Evolutionary conservation across 2,888 invertebrate species (phyloP).

Genomic region (Rutpela maculata): DNA sequence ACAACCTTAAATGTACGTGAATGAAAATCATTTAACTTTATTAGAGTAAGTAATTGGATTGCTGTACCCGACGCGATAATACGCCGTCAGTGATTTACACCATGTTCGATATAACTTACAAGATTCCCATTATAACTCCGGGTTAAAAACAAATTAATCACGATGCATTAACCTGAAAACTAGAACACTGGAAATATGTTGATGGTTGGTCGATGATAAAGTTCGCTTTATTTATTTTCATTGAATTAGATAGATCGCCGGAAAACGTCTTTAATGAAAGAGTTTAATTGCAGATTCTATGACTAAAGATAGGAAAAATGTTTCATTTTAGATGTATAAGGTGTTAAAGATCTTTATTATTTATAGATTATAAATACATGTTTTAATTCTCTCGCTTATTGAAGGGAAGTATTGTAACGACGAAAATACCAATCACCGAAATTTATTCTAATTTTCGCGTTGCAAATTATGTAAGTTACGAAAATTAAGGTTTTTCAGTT

Average conservation of each 20-base stretch:
- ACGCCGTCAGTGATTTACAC: constrained; percentile 13
- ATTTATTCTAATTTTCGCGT: too few relatives aligned
- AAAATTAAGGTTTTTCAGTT: too few relatives aligned
- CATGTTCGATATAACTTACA: constrained; percentile 10
- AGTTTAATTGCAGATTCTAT: too few relatives aligned
- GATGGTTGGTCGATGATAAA: constrained; percentile 3
- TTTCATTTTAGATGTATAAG: too few relatives aligned
- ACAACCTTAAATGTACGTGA: not conserved
- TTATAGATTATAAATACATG: too few relatives aligned
- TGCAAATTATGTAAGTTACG: too few relatives aligned
- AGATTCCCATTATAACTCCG: constrained; percentile 32
- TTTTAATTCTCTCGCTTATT: too few relatives aligned
- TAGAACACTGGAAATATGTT: not conserved
- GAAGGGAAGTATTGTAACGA: too few relatives aligned
- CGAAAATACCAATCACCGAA: too few relatives aligned
- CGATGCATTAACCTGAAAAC: constrained; percentile 19
- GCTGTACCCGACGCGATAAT: constrained; percentile 6
- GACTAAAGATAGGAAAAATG: too few relatives aligned
- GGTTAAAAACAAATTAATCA: constrained; percentile 28
- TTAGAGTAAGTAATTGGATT: constrained; percentile 17
- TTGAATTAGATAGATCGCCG: not conserved
- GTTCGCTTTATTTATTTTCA: constrained; percentile 1
- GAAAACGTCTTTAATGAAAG: not conserved
- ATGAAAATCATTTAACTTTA: constrained; percentile 21
- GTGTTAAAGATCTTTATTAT: too few relatives aligned